Evolutionary conservation across 1,140 invertebrate species (phyloP).

Genomic region (Aricia agestis): DNA sequence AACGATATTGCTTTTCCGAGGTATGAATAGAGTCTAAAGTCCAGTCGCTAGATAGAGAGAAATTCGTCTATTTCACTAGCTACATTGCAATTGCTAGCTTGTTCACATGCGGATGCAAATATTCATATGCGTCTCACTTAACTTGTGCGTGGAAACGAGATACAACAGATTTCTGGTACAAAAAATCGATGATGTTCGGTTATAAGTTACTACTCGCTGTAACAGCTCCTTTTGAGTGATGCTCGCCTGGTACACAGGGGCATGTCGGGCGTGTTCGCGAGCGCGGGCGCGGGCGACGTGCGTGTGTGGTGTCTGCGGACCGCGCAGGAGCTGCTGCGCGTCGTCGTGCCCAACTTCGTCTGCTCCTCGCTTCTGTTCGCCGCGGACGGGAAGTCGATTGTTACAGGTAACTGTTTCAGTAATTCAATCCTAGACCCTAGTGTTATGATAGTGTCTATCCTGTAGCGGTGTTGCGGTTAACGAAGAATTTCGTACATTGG

Average conservation of each 20-base stretch:
- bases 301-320: constrained; percentile 88
- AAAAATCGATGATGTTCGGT: no score
- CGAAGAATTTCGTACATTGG: no score
- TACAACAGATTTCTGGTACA: no score
- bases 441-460: no score
- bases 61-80: no score
- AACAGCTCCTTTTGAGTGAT: not conserved
- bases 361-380: constrained; percentile 88
- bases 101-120: no score
- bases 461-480: no score
- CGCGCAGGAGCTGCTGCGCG: constrained; percentile 87
- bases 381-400: constrained; percentile 85
- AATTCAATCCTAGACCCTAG: not conserved
- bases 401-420: constrained; percentile 79
- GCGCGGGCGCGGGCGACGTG: constrained; percentile 88
- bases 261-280: constrained; percentile 90
- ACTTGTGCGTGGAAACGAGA: no score
- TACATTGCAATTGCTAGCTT: no score
- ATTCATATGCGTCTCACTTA: no score
- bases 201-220: no score
- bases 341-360: constrained; percentile 89
- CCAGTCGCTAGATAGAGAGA: no score
- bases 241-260: constrained; percentile 72
- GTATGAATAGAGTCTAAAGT: constrained; percentile 66
- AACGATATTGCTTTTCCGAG: constrained; percentile 90